phyloP scores from a whole-genome alignment of 2,888 invertebrate species.

The Drosophila kanekoi region DNA sequence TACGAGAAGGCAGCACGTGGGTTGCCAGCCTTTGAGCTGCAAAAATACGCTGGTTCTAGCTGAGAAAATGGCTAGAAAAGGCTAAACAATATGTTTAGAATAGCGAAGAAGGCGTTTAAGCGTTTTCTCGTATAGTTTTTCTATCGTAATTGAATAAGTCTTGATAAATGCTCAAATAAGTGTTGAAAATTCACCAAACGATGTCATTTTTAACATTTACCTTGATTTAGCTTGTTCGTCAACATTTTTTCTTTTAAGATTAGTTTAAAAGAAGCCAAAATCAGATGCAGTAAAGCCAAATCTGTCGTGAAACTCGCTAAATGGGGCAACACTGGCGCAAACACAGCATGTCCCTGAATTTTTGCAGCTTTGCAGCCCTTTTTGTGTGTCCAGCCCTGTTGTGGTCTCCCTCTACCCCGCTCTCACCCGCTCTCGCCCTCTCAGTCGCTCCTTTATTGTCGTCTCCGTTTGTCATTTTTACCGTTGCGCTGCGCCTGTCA shows the following conservation, averaged over 20 bases:
- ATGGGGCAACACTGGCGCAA: background rate
- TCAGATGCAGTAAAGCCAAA: background rate
- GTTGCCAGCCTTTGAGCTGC: background rate
- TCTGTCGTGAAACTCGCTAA: background rate
- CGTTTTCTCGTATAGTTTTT: no score
- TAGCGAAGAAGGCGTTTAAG: no score
- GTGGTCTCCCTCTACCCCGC: background rate
- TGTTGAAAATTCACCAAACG: no score
- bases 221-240: background rate
- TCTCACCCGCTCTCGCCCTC: background rate
- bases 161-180: no score
- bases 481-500: constrained; percentile 68
- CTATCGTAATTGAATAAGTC: no score
- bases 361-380: constrained; percentile 61
- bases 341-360: constrained; percentile 65
- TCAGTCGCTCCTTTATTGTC: constrained; percentile 28
- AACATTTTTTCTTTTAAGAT: no score
- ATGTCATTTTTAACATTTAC: no score
- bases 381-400: constrained; percentile 37
- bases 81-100: background rate
- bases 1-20: constrained; percentile 17
- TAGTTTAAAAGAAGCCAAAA: background rate
- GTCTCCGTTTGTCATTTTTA: constrained; percentile 52
- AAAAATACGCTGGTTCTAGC: background rate
- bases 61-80: background rate